phyloP scores from a whole-genome alignment of 2,113 vertebrate species.

The Pomatorhinus ruficollis region DNA sequence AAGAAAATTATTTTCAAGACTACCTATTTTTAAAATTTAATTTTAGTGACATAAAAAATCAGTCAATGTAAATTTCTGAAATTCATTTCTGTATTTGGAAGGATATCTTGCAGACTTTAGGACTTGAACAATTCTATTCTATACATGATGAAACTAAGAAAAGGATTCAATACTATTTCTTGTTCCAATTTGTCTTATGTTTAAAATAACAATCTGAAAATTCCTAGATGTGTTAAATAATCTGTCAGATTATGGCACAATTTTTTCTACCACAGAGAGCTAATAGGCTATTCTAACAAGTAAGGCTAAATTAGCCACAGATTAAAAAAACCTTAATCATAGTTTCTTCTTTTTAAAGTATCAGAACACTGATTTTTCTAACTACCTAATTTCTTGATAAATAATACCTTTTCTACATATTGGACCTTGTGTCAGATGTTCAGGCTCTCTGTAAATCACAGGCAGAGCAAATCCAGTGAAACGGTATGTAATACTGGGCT shows the following conservation, averaged over 20 bases:
- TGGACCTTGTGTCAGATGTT: not conserved
- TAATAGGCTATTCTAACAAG: not conserved
- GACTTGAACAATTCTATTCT: not conserved
- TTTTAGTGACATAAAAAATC: not conserved
- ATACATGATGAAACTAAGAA: not conserved
- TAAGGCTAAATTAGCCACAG: rapidly evolving
- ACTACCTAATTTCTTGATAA: not conserved
- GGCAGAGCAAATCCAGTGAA: not conserved
- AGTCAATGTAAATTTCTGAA: not conserved
- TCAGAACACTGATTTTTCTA: not conserved
- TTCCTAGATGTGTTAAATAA: not conserved
- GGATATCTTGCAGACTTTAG: not conserved
- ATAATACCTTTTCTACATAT: not conserved
- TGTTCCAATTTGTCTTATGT: not conserved
- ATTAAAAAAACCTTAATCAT: rapidly evolving
- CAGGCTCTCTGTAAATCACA: not conserved
- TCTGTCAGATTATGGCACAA: not conserved
- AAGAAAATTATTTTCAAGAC: not conserved
- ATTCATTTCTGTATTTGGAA: not conserved
- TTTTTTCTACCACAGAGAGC: not conserved
- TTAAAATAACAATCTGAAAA: not conserved
- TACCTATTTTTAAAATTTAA: not conserved
- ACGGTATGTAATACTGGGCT: not conserved
- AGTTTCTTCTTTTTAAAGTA: not conserved
- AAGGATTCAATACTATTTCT: rapidly evolving